phyloP scores from a whole-genome alignment of 2,797 vertebrate species.

The Pseudomugil gertrudae region DNA sequence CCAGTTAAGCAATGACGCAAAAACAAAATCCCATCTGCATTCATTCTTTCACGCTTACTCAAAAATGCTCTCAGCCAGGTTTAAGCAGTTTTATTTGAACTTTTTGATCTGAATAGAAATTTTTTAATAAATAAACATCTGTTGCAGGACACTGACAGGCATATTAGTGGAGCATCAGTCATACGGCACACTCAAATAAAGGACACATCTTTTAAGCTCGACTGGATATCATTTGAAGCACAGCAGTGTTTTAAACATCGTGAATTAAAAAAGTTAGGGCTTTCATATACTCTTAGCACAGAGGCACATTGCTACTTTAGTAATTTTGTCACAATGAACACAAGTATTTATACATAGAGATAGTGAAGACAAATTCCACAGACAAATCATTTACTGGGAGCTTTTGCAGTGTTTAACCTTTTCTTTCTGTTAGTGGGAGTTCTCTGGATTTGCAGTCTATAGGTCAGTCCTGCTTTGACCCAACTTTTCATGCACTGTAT shows the following conservation, averaged over 20 bases:
- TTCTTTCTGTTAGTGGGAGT: constrained; percentile 21
- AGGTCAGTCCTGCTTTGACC: constrained; percentile 44
- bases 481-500: constrained; percentile 40
- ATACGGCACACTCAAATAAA: constrained; percentile 53
- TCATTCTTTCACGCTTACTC: neutral
- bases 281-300: constrained; percentile 50
- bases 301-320: constrained; percentile 57
- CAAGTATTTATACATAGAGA: constrained; percentile 42
- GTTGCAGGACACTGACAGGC: constrained; percentile 61
- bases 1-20: constrained; percentile 17
- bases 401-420: neutral
- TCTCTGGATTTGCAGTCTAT: constrained; percentile 32
- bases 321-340: constrained; percentile 49
- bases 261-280: constrained; percentile 16
- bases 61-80: constrained; percentile 13
- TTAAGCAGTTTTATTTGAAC: constrained; percentile 60
- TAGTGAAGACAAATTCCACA: constrained; percentile 38
- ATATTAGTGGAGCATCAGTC: constrained; percentile 56
- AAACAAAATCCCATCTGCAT: neutral
- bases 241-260: constrained; percentile 47
- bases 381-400: constrained; percentile 18
- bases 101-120: constrained; percentile 61
- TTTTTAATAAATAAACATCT: constrained; percentile 68
- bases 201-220: constrained; percentile 16
- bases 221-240: constrained; percentile 50